Evolutionary conservation across 1,140 invertebrate species (phyloP).

Genomic region (Bombus soroeensis): DNA sequence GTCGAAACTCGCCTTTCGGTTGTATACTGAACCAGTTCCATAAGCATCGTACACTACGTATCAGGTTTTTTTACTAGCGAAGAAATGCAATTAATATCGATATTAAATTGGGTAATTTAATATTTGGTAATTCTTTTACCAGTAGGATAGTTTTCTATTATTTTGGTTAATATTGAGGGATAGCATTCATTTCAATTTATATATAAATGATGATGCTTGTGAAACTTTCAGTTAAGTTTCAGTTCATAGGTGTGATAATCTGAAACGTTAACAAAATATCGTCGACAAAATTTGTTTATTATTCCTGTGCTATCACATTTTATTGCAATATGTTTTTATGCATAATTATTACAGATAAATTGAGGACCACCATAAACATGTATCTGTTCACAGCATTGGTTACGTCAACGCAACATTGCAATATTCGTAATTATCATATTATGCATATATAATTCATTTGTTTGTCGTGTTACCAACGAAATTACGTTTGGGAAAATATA

Average conservation of each 20-base stretch:
- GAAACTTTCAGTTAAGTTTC: background rate
- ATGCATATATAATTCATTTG: background rate
- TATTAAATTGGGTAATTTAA: background rate
- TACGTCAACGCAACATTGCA: background rate
- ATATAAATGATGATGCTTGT: background rate
- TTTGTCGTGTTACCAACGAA: background rate
- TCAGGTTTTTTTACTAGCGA: too few relatives aligned
- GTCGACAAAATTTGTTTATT: too few relatives aligned
- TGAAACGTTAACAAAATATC: too few relatives aligned
- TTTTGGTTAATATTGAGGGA: background rate
- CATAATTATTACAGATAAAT: background rate
- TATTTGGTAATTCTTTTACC: too few relatives aligned
- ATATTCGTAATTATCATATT: background rate
- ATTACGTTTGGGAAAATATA: background rate
- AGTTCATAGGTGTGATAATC: too few relatives aligned
- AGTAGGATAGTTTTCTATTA: background rate
- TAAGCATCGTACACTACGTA: background rate
- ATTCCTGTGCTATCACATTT: background rate
- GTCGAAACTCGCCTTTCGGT: background rate
- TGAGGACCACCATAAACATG: background rate
- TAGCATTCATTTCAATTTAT: background rate
- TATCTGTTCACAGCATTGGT: background rate
- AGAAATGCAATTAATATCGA: background rate
- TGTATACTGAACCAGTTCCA: background rate
- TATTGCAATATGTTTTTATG: background rate